Evolutionary conservation across 2,888 invertebrate species (phyloP), one percentile per base, ranked within the genome.

Genomic region (Trichogramma dendrolimi): DNA sequence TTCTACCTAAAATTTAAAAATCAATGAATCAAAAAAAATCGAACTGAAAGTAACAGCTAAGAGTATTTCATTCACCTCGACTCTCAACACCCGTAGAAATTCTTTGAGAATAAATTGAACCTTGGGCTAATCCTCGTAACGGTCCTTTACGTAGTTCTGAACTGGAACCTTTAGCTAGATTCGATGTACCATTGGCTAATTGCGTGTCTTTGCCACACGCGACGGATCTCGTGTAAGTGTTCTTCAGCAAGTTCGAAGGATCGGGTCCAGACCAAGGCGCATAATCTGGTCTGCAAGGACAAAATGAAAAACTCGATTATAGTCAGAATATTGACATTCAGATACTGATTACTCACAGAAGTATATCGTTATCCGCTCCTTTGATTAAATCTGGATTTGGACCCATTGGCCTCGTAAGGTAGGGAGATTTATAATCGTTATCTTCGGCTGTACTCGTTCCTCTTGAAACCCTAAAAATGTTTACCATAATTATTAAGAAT

Each of bases 241-340:
- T 71, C 64, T 73, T 74, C 40, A 79, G 78, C 6, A 83, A 79
- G 11, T 87, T 78, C 55, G 83, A 83, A 0, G 87, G 85, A 78
- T 92, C 88, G 0, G 91, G 88, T 0, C 92, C 92, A 68, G 88
- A 88, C 92, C 92, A 92, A 4, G 91, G 87, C 55, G 91, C 84
- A 74, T 93, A 93, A 73, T 92, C 91, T 66, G 87, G 86, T 62
- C 92, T 92, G 73, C 58, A 79, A 27, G 27, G 27, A 27, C 27
- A 62, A 44, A 46, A 8, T 53, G 8, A 54, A 55, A 44, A 8
- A 41, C 6, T 60, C 64, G 60, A 61, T 14, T 61, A 66, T 40
- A 52, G 41, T 52, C 5, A 53, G 5, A 7, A 11, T 10, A 14
- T 14, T 11, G 14, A 2, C 4, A 14, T 14, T n/a, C 6, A 48